Conservation (phyloP, 2,797 vertebrate genomes). For the Macroramphosus scolopax region DNA sequence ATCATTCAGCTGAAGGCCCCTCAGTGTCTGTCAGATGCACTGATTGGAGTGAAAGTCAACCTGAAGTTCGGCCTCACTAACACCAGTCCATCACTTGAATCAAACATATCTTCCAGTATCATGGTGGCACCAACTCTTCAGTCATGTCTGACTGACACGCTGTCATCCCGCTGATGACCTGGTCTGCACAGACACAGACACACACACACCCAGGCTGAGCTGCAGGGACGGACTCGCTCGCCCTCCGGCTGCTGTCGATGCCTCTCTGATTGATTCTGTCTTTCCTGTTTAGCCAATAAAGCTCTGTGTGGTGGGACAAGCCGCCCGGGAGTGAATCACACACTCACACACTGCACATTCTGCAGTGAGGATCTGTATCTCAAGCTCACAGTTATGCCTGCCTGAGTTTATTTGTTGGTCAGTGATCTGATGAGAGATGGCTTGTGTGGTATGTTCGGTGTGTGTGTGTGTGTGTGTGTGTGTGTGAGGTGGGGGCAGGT, state of each 20-base stretch:
- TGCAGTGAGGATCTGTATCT: conserved; percentile 21
- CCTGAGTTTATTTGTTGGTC: conserved; percentile 57
- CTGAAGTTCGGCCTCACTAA: no score
- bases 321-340: conserved; percentile 40
- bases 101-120: no score
- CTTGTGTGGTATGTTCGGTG: conserved; percentile 30
- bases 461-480: conserved; percentile 11
- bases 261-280: conserved; percentile 60
- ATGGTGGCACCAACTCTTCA: no score
- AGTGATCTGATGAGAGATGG: conserved; percentile 45
- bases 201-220: conserved; percentile 13
- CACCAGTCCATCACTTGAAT: no score
- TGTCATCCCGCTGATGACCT: conserved; percentile 20
- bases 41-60: no score
- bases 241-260: conserved; percentile 57
- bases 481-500: conserved; percentile 4
- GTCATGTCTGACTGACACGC: no score
- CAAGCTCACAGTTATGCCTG: conserved; percentile 30
- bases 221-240: conserved; percentile 30
- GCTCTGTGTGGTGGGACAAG: conserved; percentile 23
- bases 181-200: conserved; percentile 12
- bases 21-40: no score
- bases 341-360: conserved; percentile 10
- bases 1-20: no score
- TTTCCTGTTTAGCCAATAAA: conserved; percentile 64